Base-by-base conservation (phyloP, 92 coral and sea anemone genomes). In the Epizoanthus stellaris region DNA sequence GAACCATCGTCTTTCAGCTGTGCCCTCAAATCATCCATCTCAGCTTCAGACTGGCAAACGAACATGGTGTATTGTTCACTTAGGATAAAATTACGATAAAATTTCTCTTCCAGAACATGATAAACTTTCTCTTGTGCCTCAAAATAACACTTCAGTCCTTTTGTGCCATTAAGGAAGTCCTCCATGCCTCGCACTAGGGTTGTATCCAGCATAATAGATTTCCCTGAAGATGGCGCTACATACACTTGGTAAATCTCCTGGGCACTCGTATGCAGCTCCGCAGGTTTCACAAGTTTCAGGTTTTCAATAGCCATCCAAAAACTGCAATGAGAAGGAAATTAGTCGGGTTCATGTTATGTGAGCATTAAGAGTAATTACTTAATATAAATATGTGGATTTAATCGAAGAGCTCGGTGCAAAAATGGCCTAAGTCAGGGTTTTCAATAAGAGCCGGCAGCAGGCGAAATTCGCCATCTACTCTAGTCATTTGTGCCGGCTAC, bases 241-340 rank as follows among this genome's bases (percentile, higher is more conserved):
- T 91, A 96, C 30, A 96, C 91, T 63, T 96, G 94, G 85, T 96
- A 96, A 59, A 96, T 90, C 75, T 96, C 99, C 69, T 93, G 95
- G 9, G 98, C 98, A 67, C 98, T 96, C 45, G 88, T 93, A 56
- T 80, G 81, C 53, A 96, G 90, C 81, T 96, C 98, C 17, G 88
- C 92, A 38, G 93, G 90, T 58, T 91, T 96, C 73, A 90, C 99
- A 11, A 91, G 90, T 53, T 92, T 94, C 0, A 96, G 92, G 76
- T 96, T 96, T 80, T 96, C 98, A 54, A 89, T 89, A 23, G 99
- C 98, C 96, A 96, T 91, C 99, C 99, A 96, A 86, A 96, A 96
- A 85, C 99, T 96, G 57, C 53, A 76, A 70, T 23, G 74, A 25
- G 25, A 43, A 11, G n/a, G 59, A 79, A 12, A 59, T 25, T 5